Percentiles rank a stretch among this genome's conserved stretches.
phyloP scores from a whole-genome alignment of 2,888 invertebrate species.

The Eretmocerus hayati region DNA sequence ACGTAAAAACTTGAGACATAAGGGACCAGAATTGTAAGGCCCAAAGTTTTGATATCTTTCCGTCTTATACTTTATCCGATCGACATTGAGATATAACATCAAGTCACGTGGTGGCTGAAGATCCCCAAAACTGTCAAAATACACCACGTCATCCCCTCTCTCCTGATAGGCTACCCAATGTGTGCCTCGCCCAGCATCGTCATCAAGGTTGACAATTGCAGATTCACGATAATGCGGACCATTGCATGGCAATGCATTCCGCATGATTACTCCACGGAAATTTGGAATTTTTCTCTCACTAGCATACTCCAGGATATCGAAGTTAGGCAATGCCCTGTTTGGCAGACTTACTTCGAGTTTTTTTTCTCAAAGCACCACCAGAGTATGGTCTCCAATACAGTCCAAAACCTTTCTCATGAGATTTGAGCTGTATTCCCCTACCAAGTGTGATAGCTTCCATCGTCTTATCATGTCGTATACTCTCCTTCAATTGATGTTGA shows the following conservation, averaged over 20 bases:
- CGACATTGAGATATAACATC: not conserved
- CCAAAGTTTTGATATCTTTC: conserved; percentile 25
- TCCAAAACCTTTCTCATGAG: not conserved
- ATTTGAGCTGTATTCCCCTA: conserved; percentile 22
- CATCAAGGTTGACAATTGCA: conserved; percentile 12
- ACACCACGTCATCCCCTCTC: not conserved
- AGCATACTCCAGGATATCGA: conserved; percentile 26
- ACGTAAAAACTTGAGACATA: conserved; percentile 13
- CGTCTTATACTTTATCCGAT: not conserved
- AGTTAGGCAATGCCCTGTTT: conserved; percentile 30
- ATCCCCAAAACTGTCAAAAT: conserved; percentile 13
- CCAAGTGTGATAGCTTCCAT: conserved; percentile 39
- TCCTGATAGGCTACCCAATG: conserved; percentile 14
- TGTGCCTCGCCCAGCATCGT: not conserved
- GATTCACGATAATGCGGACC: conserved; percentile 4
- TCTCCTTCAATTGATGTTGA: conserved; percentile 32
- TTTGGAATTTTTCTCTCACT: conserved; percentile 21
- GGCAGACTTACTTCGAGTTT: conserved; percentile 26
- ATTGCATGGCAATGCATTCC: conserved; percentile 24
- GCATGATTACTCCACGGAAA: conserved; percentile 36
- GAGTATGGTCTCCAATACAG: not conserved
- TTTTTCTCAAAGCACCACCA: not conserved
- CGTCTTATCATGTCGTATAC: conserved; percentile 35
- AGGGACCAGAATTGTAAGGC: conserved; percentile 4
- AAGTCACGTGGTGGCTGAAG: conserved; percentile 4